These are phyloP conservation scores for Ptyas mucosa DNA, from an alignment of 2,113 vertebrate genomes.

Conservation along the genomic window DNA sequence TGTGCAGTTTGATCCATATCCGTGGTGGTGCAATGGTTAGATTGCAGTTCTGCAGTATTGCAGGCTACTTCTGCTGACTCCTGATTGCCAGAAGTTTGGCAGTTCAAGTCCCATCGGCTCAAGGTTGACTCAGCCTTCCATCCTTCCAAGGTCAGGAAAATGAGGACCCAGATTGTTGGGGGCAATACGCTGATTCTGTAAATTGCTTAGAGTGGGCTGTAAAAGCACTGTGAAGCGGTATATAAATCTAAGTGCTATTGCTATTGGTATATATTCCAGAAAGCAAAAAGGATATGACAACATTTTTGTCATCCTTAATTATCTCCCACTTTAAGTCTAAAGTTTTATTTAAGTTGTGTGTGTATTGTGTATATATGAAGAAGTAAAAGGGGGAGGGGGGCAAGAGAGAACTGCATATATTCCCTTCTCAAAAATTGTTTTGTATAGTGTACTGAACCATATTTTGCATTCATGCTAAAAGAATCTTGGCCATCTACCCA, in stretches of 20 bases:
- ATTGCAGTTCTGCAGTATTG: too few relatives aligned
- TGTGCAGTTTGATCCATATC: background rate
- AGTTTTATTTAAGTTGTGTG: background rate
- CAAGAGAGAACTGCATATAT: background rate
- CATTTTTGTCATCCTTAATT: background rate
- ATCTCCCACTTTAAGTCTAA: background rate
- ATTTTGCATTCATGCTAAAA: background rate
- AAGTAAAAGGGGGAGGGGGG: background rate
- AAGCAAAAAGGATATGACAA: background rate
- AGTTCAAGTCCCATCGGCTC: too few relatives aligned
- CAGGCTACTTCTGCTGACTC: too few relatives aligned
- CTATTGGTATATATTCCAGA: background rate
- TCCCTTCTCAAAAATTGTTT: background rate
- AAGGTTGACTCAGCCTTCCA: too few relatives aligned
- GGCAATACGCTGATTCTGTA: too few relatives aligned
- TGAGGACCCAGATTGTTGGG: too few relatives aligned
- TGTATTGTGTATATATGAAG: background rate
- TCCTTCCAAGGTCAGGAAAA: too few relatives aligned
- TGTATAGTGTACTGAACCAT: background rate
- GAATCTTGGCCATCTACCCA: background rate
- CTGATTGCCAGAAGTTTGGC: too few relatives aligned
- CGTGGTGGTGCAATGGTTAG: too few relatives aligned
- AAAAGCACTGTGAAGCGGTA: too few relatives aligned
- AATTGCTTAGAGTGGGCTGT: too few relatives aligned
- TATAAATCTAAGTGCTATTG: too few relatives aligned